Evolutionary conservation across 2,797 vertebrate species (phyloP).

Genomic region (Pseudochaenichthys georgianus): DNA sequence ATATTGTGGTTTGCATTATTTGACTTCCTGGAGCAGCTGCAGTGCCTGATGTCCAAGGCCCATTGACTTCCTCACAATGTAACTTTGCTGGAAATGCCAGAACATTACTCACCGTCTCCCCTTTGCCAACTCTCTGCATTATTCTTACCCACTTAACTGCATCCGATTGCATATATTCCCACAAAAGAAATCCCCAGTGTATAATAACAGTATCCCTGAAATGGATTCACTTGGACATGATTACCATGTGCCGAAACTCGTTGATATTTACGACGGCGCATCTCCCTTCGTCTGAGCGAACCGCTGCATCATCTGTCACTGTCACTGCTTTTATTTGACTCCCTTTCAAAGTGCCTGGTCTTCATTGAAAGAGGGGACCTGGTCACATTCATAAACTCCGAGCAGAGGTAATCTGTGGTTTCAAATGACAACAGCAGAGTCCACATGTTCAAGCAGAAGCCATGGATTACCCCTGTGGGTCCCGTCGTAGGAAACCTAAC

Average conservation of each 20-base stretch:
- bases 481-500: constrained; percentile 64
- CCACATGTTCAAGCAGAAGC: constrained; percentile 66
- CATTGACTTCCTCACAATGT: constrained; percentile 62
- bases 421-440: constrained; percentile 64
- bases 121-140: constrained; percentile 70
- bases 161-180: constrained; percentile 69
- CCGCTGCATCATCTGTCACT: constrained; percentile 64
- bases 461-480: constrained; percentile 63
- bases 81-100: constrained; percentile 76
- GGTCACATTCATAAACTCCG: constrained; percentile 53
- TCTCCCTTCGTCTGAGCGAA: constrained; percentile 51
- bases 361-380: constrained; percentile 18
- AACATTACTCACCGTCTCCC: constrained; percentile 72
- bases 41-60: constrained; percentile 51
- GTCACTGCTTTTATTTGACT: constrained; percentile 72
- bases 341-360: constrained; percentile 54
- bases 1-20: constrained; percentile 53
- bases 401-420: constrained; percentile 34
- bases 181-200: constrained; percentile 52
- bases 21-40: constrained; percentile 57
- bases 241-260: constrained; percentile 59
- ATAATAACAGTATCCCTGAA: constrained; percentile 58
- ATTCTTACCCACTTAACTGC: constrained; percentile 70
- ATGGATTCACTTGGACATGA: constrained; percentile 74
- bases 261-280: constrained; percentile 72